phyloP scores from a whole-genome alignment of 2,888 invertebrate genomes.

The Holacanthella duospinosa region DNA sequence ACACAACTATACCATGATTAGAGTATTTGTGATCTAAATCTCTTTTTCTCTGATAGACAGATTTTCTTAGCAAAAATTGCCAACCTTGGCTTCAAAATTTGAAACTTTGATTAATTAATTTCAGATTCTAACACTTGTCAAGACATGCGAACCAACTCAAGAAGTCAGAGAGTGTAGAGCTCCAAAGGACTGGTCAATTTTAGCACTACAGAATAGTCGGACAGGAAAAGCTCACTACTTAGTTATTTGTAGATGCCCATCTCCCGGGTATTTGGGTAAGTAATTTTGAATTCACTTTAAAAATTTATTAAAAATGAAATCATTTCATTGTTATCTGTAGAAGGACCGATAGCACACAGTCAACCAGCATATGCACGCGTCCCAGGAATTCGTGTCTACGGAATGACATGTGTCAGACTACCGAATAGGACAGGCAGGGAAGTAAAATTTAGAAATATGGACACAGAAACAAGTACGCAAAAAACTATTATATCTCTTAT shows the following conservation, averaged over 20 bases:
- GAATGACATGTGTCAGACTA: conserved; percentile 74
- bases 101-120: too few relatives aligned
- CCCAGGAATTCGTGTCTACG: conserved; percentile 83
- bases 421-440: conserved; percentile 16
- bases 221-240: conserved; percentile 89
- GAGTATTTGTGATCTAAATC: too few relatives aligned
- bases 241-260: conserved; percentile 81
- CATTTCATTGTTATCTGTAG: conserved; percentile 43
- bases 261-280: conserved; percentile 63
- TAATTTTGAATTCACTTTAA: background rate
- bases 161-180: conserved; percentile 81
- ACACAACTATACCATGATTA: too few relatives aligned
- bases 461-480: background rate
- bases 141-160: conserved; percentile 84
- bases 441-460: conserved; percentile 5
- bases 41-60: too few relatives aligned
- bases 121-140: conserved; percentile 73
- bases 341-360: conserved; percentile 88
- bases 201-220: conserved; percentile 80
- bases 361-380: conserved; percentile 89
- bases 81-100: too few relatives aligned
- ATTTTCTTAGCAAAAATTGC: too few relatives aligned
- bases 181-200: conserved; percentile 80
- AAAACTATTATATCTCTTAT: background rate
- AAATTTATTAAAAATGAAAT: conserved; percentile 5